Evolutionary conservation across 2,888 invertebrate genomes (phyloP), one percentile per base, ranked within the genome.

Genomic region (Kryphioiulus occultus): DNA sequence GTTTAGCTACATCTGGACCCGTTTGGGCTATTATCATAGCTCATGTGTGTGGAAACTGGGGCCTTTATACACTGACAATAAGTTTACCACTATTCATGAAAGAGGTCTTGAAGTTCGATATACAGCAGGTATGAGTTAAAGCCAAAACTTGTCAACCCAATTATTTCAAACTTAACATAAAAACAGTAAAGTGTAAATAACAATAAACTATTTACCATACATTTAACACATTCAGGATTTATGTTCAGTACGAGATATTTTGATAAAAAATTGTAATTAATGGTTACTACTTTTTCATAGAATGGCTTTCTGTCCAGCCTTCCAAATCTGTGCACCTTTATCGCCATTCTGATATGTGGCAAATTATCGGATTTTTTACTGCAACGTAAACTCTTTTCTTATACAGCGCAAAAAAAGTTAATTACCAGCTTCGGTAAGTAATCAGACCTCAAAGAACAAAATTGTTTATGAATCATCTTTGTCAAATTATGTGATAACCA

Each of bases 11-110:
- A 19, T 93, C 94, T 0, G 89, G 91, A 1, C 92, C 93, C 0
- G 92, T 93, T 0, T 91, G 92, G 86, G 93, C 93, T 0, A 92
- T 93, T 88, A 91, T 93, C 47, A 90, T 93, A 4, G 92, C 92
- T 7, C 93, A 94, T 89, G 91, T 93, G 88, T 93, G 87, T 42
- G 85, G 85, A 59, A 89, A 87, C 85, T 90, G 90, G 88, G 92
- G 92, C 3, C 91, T 92, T 85, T 91, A 92, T 86, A 91, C 92
- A 10, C 88, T 93, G 0, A 91, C 91, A 0, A 90, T 92, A 17
- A 90, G 91, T 88, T 90, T 93, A 89, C 93, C 93, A 0, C 91
- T 92, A 35, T 92, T 92, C 89, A 91, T 93, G 90, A 92, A 92
- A 44, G 93, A 93, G 88, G 92, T 92, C 17, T 91, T 93, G 89